Base-by-base conservation (phyloP, 2,888 invertebrate species). In the Drosophila anomalipes region DNA sequence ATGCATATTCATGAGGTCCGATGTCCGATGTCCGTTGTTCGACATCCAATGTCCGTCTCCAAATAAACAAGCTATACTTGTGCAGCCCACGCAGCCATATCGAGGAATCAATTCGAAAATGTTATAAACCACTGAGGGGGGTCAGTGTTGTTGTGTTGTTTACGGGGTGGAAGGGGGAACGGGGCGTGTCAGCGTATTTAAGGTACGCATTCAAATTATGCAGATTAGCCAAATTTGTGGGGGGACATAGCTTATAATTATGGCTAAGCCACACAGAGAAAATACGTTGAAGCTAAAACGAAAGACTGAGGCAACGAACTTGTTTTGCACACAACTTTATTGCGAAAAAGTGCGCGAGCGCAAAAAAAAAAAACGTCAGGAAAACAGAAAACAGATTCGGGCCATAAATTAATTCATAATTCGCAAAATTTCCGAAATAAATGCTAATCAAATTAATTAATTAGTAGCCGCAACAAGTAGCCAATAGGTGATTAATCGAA, bases 401-500 rank as follows among this genome's bases (percentile, higher is more conserved):
- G 70, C 82, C 77, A 79, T 88, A 90, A 87, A 83, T 88, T 90
- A 81, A 85, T 81, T 81, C 83, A 80, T 83, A 88, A 90, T 87
- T 88, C 81, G 81, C 86, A 71, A 73, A 41, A 28, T 49, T 65
- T 70, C 39, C 66, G 56, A 62, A 70, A 63, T 79, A 63, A 79
- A 89, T 82, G 85, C 78, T 86, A 88, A 86, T 90, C 80, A 86
- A 87, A 87, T 90, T 90, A 90, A 88, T 88, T 88, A 90, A 81
- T 79, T 77, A 70, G 81, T 83, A 83, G 77, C 71, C 61, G 76
- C 77, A 33, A 52, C 57, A 30, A 53, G 39, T 16, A 51, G 44
- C 58, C 65, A 16, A 12, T 1, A 58, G 49, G 66, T 75, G 87
- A 86, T 89, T 87, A 86, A 86, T 47, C 26, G 47, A 47, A 47